Conservation (phyloP, 2,113 vertebrate genomes). For the Heptranchias perlo region DNA sequence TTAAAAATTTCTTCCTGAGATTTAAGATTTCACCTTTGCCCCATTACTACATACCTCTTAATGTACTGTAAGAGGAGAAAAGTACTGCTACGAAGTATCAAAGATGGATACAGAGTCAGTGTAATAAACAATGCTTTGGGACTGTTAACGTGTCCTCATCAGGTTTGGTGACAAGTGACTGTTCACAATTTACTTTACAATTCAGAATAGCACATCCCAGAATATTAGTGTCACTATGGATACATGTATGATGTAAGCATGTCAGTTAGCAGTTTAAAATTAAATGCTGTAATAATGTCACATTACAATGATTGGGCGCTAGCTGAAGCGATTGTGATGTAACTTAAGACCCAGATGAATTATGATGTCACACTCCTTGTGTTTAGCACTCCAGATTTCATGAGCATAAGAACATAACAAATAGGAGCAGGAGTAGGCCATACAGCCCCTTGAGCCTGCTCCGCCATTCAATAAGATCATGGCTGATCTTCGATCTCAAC, state of each 20-base stretch:
- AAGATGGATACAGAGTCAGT: background rate
- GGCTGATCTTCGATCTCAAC: too few relatives aligned
- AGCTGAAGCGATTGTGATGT: slow-evolving; percentile 16
- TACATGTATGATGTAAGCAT: background rate
- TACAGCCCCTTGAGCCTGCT: too few relatives aligned
- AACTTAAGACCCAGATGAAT: background rate
- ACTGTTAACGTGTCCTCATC: background rate
- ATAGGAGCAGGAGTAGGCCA: too few relatives aligned
- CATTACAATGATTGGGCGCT: background rate
- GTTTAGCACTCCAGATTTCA: background rate
- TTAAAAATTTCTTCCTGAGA: background rate
- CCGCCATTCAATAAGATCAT: too few relatives aligned
- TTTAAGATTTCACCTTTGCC: too few relatives aligned
- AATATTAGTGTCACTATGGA: background rate
- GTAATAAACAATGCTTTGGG: slow-evolving; percentile 7
- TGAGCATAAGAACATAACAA: too few relatives aligned
- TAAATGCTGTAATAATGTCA: background rate
- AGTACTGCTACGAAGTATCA: background rate
- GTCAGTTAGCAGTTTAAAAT: slow-evolving; percentile 25
- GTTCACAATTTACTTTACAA: slow-evolving; percentile 2
- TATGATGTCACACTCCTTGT: background rate
- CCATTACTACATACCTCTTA: background rate
- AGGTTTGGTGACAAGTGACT: background rate
- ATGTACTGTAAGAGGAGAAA: background rate
- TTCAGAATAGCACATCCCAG: background rate